Conservation (phyloP, 2,888 invertebrate genomes). For the Pristionchus maxplancki region DNA sequence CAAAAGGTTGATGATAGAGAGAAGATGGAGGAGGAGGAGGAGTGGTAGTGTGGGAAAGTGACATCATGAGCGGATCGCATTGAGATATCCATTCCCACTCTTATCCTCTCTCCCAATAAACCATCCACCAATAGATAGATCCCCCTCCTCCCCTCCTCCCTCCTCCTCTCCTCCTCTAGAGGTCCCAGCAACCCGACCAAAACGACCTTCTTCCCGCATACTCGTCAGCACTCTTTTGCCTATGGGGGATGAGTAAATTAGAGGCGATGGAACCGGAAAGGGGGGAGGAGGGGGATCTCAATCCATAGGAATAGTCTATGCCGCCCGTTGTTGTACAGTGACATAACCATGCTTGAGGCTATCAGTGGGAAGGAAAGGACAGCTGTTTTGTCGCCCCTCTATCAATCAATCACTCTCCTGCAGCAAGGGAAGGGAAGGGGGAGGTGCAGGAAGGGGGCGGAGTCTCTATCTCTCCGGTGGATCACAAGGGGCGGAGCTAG, state of each 20-base stretch:
- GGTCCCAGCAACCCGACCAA: background rate
- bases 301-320: background rate
- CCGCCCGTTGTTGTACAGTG: slow-evolving; percentile 45
- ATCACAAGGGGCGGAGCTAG: slow-evolving; percentile 15
- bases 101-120: slow-evolving; percentile 2
- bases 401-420: background rate
- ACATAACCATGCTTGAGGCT: slow-evolving; percentile 23
- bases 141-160: background rate
- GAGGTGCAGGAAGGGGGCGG: slow-evolving; percentile 34
- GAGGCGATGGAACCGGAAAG: background rate
- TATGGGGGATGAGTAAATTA: slow-evolving; percentile 24
- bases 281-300: background rate
- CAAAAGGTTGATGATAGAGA: slow-evolving; percentile 27
- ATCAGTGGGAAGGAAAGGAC: background rate
- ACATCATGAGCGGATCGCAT: slow-evolving; percentile 4
- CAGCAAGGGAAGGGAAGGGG: background rate
- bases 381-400: background rate
- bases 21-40: background rate
- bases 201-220: background rate
- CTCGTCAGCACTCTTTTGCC: slow-evolving; percentile 21
- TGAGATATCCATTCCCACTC: background rate
- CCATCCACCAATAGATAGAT: slow-evolving; percentile 12
- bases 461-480: background rate
- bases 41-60: slow-evolving; percentile 12
- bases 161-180: background rate